phyloP scores from a whole-genome alignment of 2,113 vertebrate genomes.

The Menura novaehollandiae region DNA sequence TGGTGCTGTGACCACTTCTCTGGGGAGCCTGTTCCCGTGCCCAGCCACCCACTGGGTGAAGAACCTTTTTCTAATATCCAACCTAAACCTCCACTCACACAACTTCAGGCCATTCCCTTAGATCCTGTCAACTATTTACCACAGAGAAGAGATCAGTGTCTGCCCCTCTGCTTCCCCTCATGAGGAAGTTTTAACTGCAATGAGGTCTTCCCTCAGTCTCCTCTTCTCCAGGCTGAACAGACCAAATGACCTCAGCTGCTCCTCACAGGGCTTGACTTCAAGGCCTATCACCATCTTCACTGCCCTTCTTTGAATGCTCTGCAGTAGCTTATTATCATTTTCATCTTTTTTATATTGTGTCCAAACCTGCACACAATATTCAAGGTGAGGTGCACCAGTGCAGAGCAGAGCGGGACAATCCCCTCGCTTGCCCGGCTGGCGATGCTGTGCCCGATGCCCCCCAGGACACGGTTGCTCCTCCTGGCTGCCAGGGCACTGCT shows the following conservation, averaged over 20 bases:
- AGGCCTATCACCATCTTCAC: too few relatives aligned
- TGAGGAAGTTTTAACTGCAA: neutral
- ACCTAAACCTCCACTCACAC: neutral
- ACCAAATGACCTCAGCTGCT: neutral
- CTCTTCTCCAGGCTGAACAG: neutral
- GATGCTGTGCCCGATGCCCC: neutral
- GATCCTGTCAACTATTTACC: neutral
- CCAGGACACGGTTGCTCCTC: neutral
- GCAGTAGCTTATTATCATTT: neutral
- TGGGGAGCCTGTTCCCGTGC: too few relatives aligned
- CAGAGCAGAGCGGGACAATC: neutral
- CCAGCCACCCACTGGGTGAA: too few relatives aligned
- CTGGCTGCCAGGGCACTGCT: neutral
- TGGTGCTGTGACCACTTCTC: neutral
- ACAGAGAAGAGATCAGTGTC: neutral
- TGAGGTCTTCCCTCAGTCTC: neutral
- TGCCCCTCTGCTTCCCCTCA: too few relatives aligned
- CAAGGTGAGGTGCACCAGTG: fast-evolving
- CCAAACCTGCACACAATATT: neutral
- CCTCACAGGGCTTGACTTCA: neutral
- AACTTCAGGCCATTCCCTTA: neutral
- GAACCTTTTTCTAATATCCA: neutral
- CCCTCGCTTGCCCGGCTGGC: neutral
- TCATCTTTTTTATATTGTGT: neutral
- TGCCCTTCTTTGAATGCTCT: neutral